phyloP scores from a whole-genome alignment of 1,140 invertebrate species.

The Drepana arcuata region DNA sequence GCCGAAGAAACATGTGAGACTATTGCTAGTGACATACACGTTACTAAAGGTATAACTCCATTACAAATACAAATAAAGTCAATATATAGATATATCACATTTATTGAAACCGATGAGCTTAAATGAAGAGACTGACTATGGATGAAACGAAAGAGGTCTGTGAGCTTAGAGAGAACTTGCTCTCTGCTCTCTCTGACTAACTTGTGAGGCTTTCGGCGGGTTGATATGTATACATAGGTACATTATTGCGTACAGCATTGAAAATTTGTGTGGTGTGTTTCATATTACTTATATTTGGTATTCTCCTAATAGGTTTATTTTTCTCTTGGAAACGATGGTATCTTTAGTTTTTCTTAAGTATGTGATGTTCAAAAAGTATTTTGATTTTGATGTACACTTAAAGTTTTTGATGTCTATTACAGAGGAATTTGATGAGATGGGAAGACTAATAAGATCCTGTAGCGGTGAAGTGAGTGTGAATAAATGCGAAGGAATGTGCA shows the following conservation, averaged over 20 bases:
- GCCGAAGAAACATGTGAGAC: conserved; percentile 57
- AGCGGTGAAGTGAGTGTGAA: conserved; percentile 89
- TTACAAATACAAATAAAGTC: neutral
- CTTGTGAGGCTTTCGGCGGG: no score
- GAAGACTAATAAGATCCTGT: conserved; percentile 85
- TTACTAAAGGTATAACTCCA: conserved; percentile 45
- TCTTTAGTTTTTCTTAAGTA: neutral
- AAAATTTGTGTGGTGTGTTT: neutral
- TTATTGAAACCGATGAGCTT: conserved; percentile 4
- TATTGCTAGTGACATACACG: conserved; percentile 49
- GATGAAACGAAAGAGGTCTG: no score
- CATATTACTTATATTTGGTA: neutral
- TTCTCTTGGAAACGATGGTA: neutral
- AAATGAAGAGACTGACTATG: no score
- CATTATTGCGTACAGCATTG: neutral
- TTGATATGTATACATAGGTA: neutral
- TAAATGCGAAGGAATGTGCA: conserved; percentile 92
- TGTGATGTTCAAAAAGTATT: neutral
- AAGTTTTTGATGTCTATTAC: conserved; percentile 20
- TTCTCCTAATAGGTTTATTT: neutral
- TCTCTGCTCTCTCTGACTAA: no score
- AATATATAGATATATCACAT: neutral
- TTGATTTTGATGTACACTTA: neutral
- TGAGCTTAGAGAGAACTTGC: no score
- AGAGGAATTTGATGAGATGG: conserved; percentile 92